Conservation (phyloP, 1,140 invertebrate genomes). For the Mya arenaria region DNA sequence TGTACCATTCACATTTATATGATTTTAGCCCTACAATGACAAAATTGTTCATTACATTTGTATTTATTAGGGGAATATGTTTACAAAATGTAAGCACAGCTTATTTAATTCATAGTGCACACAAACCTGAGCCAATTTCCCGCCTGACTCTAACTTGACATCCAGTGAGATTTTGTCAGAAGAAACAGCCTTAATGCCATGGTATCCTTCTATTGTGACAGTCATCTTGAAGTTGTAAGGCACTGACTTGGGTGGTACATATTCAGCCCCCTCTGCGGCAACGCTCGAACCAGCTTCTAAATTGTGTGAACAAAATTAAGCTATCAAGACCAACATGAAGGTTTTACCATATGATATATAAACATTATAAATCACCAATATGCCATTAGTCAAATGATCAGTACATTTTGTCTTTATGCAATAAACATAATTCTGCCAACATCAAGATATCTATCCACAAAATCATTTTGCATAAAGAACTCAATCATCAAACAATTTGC, state of each 20-base stretch:
- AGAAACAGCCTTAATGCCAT: constrained; percentile 4
- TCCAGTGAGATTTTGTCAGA: constrained; percentile 10
- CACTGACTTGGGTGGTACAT: constrained; percentile 19
- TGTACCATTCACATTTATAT: not conserved
- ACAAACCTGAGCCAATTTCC: constrained; percentile 25
- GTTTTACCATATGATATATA: not conserved
- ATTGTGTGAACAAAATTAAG: not conserved
- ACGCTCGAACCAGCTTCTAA: constrained; percentile 17
- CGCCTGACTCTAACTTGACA: constrained; percentile 7
- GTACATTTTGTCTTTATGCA: not conserved
- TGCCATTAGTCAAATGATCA: not conserved
- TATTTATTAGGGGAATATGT: not conserved
- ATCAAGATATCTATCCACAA: no score
- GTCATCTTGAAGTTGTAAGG: constrained; percentile 28
- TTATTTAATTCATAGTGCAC: not conserved
- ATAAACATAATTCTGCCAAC: no score
- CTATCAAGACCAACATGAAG: not conserved
- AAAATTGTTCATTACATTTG: not conserved
- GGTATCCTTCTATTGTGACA: constrained; percentile 19
- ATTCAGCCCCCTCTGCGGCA: constrained; percentile 30
- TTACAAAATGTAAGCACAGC: not conserved
- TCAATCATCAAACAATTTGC: no score
- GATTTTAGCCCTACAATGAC: not conserved
- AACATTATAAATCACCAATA: not conserved
- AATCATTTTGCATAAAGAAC: no score